Conservation (phyloP, 2,113 vertebrate species). For the Siphamia tubifer region DNA sequence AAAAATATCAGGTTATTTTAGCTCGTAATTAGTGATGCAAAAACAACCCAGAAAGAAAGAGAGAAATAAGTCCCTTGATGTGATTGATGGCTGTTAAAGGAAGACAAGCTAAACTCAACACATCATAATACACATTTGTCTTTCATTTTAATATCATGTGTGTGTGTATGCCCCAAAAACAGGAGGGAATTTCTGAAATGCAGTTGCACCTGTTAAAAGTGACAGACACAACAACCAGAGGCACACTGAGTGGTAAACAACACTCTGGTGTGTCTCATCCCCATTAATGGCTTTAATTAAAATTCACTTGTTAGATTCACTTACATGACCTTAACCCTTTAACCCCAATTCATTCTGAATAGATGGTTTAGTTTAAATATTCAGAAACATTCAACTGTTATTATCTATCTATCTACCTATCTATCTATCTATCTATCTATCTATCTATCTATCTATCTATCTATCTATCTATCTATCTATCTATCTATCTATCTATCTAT, state of each 20-base stretch:
- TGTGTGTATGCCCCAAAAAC: neutral
- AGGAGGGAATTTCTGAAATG: neutral
- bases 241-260: neutral
- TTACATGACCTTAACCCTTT: neutral
- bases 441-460: too few relatives aligned
- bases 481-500: too few relatives aligned
- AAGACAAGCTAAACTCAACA: neutral
- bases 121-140: neutral
- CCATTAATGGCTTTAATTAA: neutral
- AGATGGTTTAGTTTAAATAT: too few relatives aligned
- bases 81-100: neutral
- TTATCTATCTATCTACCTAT: too few relatives aligned
- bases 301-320: neutral
- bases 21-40: conserved; percentile 25
- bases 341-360: too few relatives aligned
- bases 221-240: neutral
- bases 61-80: neutral
- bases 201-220: conserved; percentile 2
- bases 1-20: neutral
- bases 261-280: neutral
- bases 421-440: too few relatives aligned
- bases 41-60: conserved; percentile 12
- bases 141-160: neutral
- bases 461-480: too few relatives aligned
- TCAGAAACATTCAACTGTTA: too few relatives aligned